Conservation (phyloP, 2,888 invertebrate genomes). For the Protonemura montana region DNA sequence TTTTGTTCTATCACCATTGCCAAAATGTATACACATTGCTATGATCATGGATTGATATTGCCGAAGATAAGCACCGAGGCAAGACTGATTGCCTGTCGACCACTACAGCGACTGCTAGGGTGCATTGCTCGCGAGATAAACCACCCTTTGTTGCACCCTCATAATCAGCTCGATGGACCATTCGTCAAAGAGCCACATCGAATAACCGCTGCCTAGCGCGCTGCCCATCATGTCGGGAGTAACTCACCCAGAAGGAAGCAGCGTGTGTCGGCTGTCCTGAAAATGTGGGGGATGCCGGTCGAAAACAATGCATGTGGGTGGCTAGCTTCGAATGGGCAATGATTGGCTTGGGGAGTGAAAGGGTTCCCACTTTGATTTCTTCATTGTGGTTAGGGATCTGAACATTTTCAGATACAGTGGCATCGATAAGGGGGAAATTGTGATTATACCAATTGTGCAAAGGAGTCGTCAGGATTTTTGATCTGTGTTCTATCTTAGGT, state of each 20-base stretch:
- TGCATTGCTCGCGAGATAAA: not conserved
- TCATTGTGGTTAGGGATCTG: not conserved
- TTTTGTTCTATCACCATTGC: too few species aligned
- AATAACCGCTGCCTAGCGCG: not conserved
- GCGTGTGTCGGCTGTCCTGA: not conserved
- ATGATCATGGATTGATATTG: too few species aligned
- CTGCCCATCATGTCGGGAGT: not conserved
- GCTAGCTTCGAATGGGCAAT: not conserved
- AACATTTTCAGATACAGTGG: not conserved
- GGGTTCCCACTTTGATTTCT: not conserved
- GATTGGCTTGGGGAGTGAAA: not conserved
- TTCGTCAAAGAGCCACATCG: slow-evolving; percentile 30
- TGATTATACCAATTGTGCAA: not conserved
- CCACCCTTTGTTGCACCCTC: slow-evolving; percentile 23
- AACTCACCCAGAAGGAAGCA: not conserved
- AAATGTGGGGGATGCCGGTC: not conserved
- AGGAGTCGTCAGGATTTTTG: not conserved
- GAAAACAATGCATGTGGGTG: not conserved
- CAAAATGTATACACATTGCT: too few species aligned
- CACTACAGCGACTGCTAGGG: not conserved
- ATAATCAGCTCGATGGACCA: not conserved
- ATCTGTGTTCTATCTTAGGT: slow-evolving; percentile 65
- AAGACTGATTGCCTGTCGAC: slow-evolving; percentile 26
- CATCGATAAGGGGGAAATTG: not conserved
- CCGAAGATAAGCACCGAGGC: not conserved